These are phyloP conservation scores for Andrena praecox DNA, from an alignment of 2,888 invertebrate genomes.

Conservation along the genomic window DNA sequence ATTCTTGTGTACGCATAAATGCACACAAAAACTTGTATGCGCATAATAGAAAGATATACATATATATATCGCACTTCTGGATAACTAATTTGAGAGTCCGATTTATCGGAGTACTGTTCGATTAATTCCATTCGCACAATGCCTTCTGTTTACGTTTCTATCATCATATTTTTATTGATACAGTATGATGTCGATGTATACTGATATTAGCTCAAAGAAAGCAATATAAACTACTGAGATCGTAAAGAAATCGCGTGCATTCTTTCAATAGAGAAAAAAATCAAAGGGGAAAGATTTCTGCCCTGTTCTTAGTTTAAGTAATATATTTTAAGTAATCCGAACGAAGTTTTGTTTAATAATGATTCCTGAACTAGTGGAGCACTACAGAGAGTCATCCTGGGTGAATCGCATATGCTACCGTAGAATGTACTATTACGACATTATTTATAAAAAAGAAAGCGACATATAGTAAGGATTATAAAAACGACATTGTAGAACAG, in stretches of 20 bases:
- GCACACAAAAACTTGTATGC: conserved; percentile 27
- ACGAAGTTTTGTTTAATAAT: conserved; percentile 19
- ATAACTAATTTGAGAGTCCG: conserved; percentile 13
- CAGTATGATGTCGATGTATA: conserved; percentile 32
- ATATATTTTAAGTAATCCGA: conserved; percentile 26
- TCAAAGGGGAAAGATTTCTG: conserved; percentile 7
- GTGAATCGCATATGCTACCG: conserved; percentile 54
- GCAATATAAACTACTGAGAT: conserved; percentile 54
- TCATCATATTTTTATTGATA: conserved; percentile 19
- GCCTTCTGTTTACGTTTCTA: background rate
- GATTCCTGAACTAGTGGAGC: conserved; percentile 41
- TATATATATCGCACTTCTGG: conserved; percentile 30
- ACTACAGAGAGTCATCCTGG: conserved; percentile 51
- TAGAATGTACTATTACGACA: conserved; percentile 61
- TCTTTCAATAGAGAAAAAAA: conserved; percentile 24
- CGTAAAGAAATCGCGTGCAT: conserved; percentile 29
- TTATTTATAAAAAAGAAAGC: conserved; percentile 50
- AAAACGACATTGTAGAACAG: conserved; percentile 59
- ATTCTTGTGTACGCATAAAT: conserved; percentile 27
- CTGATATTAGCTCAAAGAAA: conserved; percentile 46
- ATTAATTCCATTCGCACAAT: background rate
- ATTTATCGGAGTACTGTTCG: conserved; percentile 7
- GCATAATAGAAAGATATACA: conserved; percentile 16
- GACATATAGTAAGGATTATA: conserved; percentile 58
- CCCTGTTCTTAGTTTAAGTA: conserved; percentile 17